A percentile compares a stretch with the other conserved stretches of the same genome.
These are phyloP conservation scores for Drosophila pseudotakahashii DNA, from an alignment of 2,888 invertebrate genomes.

Conservation along the genomic window DNA sequence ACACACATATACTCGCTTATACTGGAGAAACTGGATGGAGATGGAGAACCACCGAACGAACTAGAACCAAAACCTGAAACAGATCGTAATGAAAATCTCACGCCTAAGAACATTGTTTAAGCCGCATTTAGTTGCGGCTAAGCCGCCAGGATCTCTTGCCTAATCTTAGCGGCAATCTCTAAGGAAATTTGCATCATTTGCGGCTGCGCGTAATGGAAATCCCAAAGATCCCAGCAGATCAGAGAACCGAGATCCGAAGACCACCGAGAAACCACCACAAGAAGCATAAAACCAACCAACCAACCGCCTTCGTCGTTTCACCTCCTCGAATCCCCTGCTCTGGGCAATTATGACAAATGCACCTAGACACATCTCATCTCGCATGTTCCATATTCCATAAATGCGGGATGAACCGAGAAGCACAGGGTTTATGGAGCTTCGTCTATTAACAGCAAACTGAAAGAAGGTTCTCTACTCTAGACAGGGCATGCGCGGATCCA, in stretches of 20 bases:
- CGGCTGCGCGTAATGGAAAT: slow-evolving; percentile 66
- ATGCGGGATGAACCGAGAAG: slow-evolving; percentile 4
- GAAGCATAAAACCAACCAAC: slow-evolving; percentile 10
- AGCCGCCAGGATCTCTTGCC: slow-evolving; percentile 43
- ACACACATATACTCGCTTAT: slow-evolving; percentile 5
- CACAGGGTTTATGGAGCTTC: not conserved
- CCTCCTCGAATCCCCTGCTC: not conserved
- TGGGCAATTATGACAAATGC: slow-evolving; percentile 43
- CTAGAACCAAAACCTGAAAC: slow-evolving; percentile 2
- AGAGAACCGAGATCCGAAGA: slow-evolving; percentile 16
- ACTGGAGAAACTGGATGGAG: not conserved
- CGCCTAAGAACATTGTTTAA: slow-evolving; percentile 75
- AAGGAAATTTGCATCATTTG: slow-evolving; percentile 77
- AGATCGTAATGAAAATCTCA: slow-evolving; percentile 63
- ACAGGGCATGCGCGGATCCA: not conserved
- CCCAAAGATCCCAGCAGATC: slow-evolving; percentile 32
- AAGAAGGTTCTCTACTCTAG: not conserved
- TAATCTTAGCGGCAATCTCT: slow-evolving; percentile 74
- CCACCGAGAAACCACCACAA: slow-evolving; percentile 34
- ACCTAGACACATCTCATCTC: not conserved
- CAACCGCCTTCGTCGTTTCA: slow-evolving; percentile 2
- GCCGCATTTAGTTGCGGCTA: slow-evolving; percentile 74
- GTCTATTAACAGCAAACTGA: not conserved
- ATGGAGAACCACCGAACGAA: not conserved
- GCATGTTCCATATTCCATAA: slow-evolving; percentile 1